Base-by-base conservation (phyloP, 1,140 invertebrate species). In the Drosophila fuyamai region DNA sequence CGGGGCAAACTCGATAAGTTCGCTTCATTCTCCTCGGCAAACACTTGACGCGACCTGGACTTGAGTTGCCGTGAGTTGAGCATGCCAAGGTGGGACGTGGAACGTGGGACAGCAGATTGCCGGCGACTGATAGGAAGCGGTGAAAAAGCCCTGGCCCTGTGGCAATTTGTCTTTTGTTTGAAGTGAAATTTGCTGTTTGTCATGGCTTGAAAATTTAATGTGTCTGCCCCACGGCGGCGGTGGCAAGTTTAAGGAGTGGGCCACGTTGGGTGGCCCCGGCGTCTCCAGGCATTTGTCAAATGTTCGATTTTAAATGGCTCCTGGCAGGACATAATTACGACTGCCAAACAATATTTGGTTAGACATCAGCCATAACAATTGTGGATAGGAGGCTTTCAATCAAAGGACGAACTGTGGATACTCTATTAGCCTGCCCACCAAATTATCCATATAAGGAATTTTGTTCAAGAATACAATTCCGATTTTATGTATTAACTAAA, bases 161-260 rank as follows among this genome's bases (percentile, higher is more conserved):
- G 61, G 84, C 84, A 88, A 88, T 88, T 88, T 88, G 84, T 88
- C 83, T 89, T 88, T 89, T 89, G 84, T 89, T 88, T 89, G 84
- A 88, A 84, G 84, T 88, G 73, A 86, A 88, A 88, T 88, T 88
- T 83, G 84, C 76, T 88, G 83, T 89, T 80, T 88, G 84, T 84
- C 79, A 74, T 68, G 59, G 32, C 54, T 66, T 61, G 58, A 70
- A 79, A 76, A 83, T 79, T 88, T 79, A 79, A 88, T 88, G 82
- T 67, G 74, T 18, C 76, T 63, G 58, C 56, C 72, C 38, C 4
- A 0, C 5, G 70, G 71, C 48, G 27, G 9, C 6, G 29, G 29
- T 32, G 29, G 1, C 4, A n/a, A 18, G 12, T 8, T 27, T 18
- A 44, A 5, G 14, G 35, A 12, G 32, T 41, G 44, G 32, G 23